Conservation (phyloP, 2,113 vertebrate genomes). For the Podarcis cretensis region DNA sequence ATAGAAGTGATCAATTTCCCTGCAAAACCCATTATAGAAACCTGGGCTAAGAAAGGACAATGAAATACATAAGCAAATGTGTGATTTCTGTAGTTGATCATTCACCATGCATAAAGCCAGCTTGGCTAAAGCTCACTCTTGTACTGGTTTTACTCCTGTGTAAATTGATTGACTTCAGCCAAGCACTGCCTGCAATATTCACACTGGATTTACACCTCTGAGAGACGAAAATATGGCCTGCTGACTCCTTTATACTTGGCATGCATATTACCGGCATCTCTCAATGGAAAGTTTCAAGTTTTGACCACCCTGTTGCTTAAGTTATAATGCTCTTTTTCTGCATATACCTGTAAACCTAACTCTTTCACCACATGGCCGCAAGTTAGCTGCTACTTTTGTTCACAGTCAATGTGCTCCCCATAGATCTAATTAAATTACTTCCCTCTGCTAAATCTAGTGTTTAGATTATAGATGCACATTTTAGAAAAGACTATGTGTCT, state of each 20-base stretch:
- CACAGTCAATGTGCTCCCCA: not conserved
- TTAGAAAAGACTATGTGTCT: conserved; percentile 1
- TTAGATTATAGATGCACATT: conserved; percentile 17
- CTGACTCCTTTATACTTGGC: conserved; percentile 14
- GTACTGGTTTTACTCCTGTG: not conserved
- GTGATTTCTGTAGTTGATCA: not conserved
- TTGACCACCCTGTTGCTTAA: not conserved
- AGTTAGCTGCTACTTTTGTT: conserved; percentile 12
- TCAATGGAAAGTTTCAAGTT: conserved; percentile 14
- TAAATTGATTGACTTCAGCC: conserved; percentile 16
- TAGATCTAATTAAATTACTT: conserved; percentile 24
- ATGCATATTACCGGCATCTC: not conserved
- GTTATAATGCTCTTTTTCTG: conserved; percentile 18
- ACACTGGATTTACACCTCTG: conserved; percentile 8
- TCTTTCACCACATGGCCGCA: conserved; percentile 3
- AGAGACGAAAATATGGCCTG: not conserved
- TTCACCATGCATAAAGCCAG: not conserved
- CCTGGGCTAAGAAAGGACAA: not conserved
- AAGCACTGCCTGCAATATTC: conserved; percentile 9
- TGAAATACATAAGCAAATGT: not conserved
- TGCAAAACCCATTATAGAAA: not conserved
- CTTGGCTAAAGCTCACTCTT: not conserved
- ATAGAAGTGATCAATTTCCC: not conserved
- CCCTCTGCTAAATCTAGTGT: conserved; percentile 6
- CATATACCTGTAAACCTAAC: conserved; percentile 13